Conservation (phyloP, 2,797 vertebrate genomes). For the Austrolebias charrua region DNA sequence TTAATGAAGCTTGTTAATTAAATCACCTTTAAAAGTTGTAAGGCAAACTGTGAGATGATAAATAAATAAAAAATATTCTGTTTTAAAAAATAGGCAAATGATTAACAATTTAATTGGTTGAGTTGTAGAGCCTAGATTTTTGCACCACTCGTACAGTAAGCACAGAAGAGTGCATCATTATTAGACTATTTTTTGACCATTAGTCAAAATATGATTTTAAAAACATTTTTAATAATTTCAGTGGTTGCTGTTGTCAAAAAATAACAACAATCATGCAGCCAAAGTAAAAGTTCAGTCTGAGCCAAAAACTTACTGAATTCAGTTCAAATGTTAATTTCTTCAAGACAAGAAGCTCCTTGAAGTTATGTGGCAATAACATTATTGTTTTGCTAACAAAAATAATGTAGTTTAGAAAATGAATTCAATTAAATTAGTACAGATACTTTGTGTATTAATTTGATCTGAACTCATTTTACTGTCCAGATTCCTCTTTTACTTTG, state of each 20-base stretch:
- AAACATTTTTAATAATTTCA: no score
- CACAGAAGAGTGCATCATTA: no score
- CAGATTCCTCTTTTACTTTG: no score
- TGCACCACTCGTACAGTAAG: no score
- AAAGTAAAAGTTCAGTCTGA: no score
- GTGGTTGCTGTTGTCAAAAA: no score
- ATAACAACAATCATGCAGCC: no score
- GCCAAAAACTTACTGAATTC: background rate
- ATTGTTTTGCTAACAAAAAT: background rate
- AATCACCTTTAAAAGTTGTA: background rate
- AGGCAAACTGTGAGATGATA: background rate
- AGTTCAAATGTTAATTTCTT: background rate
- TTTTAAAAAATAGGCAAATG: background rate
- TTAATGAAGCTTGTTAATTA: background rate
- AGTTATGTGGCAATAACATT: background rate
- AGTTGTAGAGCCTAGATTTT: no score
- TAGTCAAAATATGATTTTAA: no score
- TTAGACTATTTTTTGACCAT: no score
- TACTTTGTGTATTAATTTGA: background rate
- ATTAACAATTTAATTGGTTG: no score
- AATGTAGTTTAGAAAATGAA: background rate
- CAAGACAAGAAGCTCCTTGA: background rate
- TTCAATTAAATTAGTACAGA: background rate
- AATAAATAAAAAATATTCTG: background rate
- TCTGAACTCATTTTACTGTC: no score